These are phyloP conservation scores for Pseudomyrmex cubaensis DNA, from an alignment of 1,140 invertebrate species.

Conservation along the genomic window DNA sequence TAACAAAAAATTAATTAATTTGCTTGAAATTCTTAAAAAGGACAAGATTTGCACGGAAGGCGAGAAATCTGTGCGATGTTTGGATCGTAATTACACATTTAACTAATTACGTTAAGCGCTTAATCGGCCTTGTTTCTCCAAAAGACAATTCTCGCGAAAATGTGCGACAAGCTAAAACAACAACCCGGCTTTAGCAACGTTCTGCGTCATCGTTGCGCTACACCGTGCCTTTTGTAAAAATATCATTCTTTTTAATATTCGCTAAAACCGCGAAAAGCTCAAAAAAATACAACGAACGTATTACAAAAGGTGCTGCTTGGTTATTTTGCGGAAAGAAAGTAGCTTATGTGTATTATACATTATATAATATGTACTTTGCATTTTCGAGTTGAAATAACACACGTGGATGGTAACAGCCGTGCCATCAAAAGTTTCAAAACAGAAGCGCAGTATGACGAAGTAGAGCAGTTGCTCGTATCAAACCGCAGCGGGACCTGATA, in stretches of 20 bases:
- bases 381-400: conserved; percentile 28
- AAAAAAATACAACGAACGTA: not conserved
- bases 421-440: conserved; percentile 58
- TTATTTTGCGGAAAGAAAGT: not conserved
- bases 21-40: too few relatives aligned
- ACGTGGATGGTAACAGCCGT: not conserved
- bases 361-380: conserved; percentile 19
- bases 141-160: conserved; percentile 42
- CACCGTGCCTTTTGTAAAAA: conserved; percentile 6
- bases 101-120: conserved; percentile 63
- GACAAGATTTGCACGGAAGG: not conserved
- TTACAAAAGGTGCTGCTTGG: not conserved
- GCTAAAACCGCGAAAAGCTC: not conserved
- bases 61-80: conserved; percentile 52
- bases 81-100: conserved; percentile 61
- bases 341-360: conserved; percentile 23
- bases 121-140: conserved; percentile 67
- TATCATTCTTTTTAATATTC: not conserved
- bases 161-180: conserved; percentile 9
- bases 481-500: conserved; percentile 70
- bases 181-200: conserved; percentile 42
- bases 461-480: conserved; percentile 67
- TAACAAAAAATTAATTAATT: not conserved
- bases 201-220: not conserved
- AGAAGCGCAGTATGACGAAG: conserved; percentile 68